A percentile compares a stretch with the other conserved stretches of the same genome.
These are phyloP conservation scores for Nephrocerus scutellatus DNA, from an alignment of 2,888 invertebrate species.

Conservation along the genomic window DNA sequence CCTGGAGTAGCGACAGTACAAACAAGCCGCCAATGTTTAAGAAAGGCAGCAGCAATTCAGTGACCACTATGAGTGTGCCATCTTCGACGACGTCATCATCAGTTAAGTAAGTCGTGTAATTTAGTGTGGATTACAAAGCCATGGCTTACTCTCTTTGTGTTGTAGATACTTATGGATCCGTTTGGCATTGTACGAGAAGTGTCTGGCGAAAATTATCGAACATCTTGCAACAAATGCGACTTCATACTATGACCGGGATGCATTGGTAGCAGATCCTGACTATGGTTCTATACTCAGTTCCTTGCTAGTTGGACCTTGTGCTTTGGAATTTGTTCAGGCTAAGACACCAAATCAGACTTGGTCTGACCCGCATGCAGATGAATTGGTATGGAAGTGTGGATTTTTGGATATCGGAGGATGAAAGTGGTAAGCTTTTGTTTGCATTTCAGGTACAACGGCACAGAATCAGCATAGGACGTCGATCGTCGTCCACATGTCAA, in stretches of 20 bases:
- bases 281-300: conserved; percentile 87
- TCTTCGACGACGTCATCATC: conserved; percentile 30
- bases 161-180: conserved; percentile 82
- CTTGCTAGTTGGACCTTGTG: conserved; percentile 86
- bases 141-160: background rate
- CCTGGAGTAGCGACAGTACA: conserved; percentile 60
- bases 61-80: conserved; percentile 45
- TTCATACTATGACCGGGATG: conserved; percentile 84
- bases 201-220: conserved; percentile 81
- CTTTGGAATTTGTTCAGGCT: conserved; percentile 82
- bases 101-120: conserved; percentile 50
- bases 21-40: conserved; percentile 61
- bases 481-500: conserved; percentile 68
- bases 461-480: conserved; percentile 73
- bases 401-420: background rate
- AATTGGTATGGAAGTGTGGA: conserved; percentile 56
- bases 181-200: conserved; percentile 84
- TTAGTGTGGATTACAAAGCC: no score
- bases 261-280: conserved; percentile 82
- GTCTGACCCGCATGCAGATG: conserved; percentile 93
- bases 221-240: conserved; percentile 75
- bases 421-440: conserved; percentile 12
- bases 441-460: conserved; percentile 49
- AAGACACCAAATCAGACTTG: conserved; percentile 85
- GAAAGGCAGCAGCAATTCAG: conserved; percentile 56